Conservation (phyloP, 2,797 vertebrate genomes). For the Gallinago stenura region DNA sequence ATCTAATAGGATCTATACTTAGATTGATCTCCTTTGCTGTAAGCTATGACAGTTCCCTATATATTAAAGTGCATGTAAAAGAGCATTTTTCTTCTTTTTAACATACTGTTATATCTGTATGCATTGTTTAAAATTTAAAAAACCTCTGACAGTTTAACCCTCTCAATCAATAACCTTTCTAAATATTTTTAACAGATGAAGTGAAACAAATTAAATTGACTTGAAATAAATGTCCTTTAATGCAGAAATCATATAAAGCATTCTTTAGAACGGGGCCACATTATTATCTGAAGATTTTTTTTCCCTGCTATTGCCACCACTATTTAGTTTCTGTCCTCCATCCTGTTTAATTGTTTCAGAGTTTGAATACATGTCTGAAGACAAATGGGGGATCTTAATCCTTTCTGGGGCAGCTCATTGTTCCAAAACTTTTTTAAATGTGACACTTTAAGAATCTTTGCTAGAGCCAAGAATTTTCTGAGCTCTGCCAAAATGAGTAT, state of each 20-base stretch:
- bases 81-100: accelerated
- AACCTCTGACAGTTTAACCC: neutral
- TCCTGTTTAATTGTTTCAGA: neutral
- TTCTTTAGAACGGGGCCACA: neutral
- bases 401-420: neutral
- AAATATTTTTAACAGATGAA: neutral
- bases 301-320: neutral
- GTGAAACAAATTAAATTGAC: neutral
- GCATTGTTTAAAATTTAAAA: neutral
- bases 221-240: neutral
- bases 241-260: neutral
- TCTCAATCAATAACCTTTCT: neutral
- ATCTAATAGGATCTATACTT: neutral
- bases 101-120: neutral
- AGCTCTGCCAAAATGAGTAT: constrained; percentile 29
- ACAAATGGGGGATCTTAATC: neutral
- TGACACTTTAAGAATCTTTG: neutral
- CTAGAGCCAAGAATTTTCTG: neutral
- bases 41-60: neutral
- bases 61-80: neutral
- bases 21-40: neutral
- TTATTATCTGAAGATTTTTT: neutral
- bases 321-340: neutral
- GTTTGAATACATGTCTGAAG: neutral
- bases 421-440: neutral